Evolutionary conservation across 2,888 invertebrate genomes (phyloP).

Genomic region (Cremastinae sp.): DNA sequence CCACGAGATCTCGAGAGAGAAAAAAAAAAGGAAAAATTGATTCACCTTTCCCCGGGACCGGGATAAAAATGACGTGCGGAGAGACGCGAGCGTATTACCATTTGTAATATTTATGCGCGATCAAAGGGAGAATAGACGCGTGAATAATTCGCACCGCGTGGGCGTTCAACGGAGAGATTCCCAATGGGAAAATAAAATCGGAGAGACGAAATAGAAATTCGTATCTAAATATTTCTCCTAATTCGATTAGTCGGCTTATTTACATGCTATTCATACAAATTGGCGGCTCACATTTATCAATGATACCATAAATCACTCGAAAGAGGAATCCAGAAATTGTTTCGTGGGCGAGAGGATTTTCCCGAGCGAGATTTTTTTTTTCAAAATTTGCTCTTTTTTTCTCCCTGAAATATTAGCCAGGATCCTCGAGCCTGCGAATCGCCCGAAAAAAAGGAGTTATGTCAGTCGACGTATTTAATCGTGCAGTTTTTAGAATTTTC

Average conservation of each 20-base stretch:
- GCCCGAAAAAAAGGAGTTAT: too few species aligned
- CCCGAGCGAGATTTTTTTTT: not conserved
- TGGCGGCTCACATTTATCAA: slow-evolving; percentile 30
- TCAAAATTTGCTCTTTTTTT: not conserved
- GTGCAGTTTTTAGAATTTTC: too few species aligned
- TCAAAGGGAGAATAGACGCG: not conserved
- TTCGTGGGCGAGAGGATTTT: not conserved
- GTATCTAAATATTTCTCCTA: slow-evolving; percentile 42
- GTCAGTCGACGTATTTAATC: too few species aligned
- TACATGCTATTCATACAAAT: slow-evolving; percentile 38
- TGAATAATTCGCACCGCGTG: slow-evolving; percentile 1
- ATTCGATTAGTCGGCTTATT: slow-evolving; percentile 54
- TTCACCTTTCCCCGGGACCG: slow-evolving; percentile 10
- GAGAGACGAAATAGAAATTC: slow-evolving; percentile 12
- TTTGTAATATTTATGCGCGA: slow-evolving; percentile 18
- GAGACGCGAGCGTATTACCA: slow-evolving; percentile 13
- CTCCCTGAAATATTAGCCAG: too few species aligned
- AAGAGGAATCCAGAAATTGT: too few species aligned
- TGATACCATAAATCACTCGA: slow-evolving; percentile 33
- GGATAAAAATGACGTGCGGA: slow-evolving; percentile 18
- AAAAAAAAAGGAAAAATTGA: slow-evolving; percentile 1
- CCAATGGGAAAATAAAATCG: too few species aligned
- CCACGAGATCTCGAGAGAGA: not conserved
- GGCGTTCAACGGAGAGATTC: not conserved
- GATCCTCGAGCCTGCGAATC: too few species aligned